Evolutionary conservation across 2,888 invertebrate genomes (phyloP).

Genomic region (Argyresthia albistria): DNA sequence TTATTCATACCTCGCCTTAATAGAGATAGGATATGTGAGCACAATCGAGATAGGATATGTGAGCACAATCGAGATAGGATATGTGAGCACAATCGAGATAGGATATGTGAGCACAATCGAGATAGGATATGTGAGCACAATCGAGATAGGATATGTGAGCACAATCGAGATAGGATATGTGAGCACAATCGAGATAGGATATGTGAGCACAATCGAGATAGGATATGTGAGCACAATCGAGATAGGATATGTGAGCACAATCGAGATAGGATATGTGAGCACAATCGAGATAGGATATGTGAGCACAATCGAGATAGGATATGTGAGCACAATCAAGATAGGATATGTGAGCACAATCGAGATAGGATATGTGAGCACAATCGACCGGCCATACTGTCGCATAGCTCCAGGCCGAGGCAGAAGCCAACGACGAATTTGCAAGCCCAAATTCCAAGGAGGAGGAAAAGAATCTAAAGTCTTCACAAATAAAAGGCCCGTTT

Average conservation of each 20-base stretch:
- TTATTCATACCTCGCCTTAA: too few species aligned
- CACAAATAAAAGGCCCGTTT: too few species aligned
- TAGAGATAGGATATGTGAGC: conserved; percentile 71
- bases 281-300: conserved; percentile 69
- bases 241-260: conserved; percentile 66
- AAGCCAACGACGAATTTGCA: conserved; percentile 89
- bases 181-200: conserved; percentile 60
- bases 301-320: conserved; percentile 60
- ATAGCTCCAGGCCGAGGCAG: conserved; percentile 83
- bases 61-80: conserved; percentile 60
- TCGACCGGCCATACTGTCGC: conserved; percentile 52
- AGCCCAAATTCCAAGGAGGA: conserved; percentile 78
- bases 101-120: conserved; percentile 66
- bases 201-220: conserved; percentile 66
- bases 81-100: conserved; percentile 66
- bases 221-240: conserved; percentile 66
- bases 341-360: conserved; percentile 66
- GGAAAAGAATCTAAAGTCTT: conserved; percentile 80
- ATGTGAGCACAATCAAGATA: conserved; percentile 66
- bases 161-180: conserved; percentile 69
- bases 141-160: conserved; percentile 69
- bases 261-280: conserved; percentile 69
- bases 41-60: conserved; percentile 69
- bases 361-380: conserved; percentile 64
- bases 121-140: conserved; percentile 66